phyloP scores from a whole-genome alignment of 2,113 vertebrate genomes.

The Brachypteracias leptosomus region DNA sequence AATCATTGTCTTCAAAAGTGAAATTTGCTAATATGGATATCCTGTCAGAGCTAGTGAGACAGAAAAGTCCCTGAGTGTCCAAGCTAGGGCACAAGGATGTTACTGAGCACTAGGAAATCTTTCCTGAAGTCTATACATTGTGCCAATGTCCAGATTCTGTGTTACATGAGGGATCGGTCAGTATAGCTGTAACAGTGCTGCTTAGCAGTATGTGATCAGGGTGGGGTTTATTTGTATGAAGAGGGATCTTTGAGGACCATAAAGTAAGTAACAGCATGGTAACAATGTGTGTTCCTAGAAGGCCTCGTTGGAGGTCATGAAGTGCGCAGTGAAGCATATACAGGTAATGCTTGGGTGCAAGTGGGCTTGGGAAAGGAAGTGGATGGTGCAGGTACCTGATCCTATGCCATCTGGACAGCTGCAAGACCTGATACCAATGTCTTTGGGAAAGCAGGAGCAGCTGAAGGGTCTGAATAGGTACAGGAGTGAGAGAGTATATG shows the following conservation, averaged over 20 bases:
- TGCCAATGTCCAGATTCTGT: not conserved
- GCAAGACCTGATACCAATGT: not conserved
- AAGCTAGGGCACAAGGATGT: not conserved
- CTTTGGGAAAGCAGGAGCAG: not conserved
- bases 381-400: not conserved
- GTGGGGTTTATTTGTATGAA: not conserved
- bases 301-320: not conserved
- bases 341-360: not conserved
- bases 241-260: not conserved
- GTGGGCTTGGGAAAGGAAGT: not conserved
- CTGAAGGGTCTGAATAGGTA: not conserved
- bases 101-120: not conserved
- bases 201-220: rapidly evolving
- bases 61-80: not conserved
- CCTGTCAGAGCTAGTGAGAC: not conserved
- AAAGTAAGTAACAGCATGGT: not conserved
- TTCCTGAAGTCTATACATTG: not conserved
- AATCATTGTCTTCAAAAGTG: not conserved
- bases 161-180: not conserved
- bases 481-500: not conserved
- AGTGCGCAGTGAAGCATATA: rapidly evolving
- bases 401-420: not conserved
- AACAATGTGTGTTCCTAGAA: not conserved
- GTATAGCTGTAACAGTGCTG: not conserved
- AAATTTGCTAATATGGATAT: not conserved